Evolutionary conservation across 2,113 vertebrate genomes (phyloP).

Genomic region (Cyanoramphus novaezelandiae): DNA sequence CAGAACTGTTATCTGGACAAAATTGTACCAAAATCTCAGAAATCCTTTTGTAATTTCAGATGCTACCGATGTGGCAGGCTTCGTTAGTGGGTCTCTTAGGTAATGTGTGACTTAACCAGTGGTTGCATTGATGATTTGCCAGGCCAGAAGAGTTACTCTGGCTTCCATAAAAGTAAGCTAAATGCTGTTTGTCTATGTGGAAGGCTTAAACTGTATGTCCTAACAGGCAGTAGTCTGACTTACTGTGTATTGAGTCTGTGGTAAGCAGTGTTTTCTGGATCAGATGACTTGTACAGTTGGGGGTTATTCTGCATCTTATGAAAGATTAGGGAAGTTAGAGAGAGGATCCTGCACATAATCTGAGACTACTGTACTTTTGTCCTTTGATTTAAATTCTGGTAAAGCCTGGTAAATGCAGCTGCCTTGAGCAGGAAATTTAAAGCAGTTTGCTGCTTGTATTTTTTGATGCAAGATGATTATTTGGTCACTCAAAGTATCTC

Average conservation of each 20-base stretch:
- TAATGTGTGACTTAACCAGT: neutral
- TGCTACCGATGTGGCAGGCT: neutral
- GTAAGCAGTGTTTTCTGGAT: neutral
- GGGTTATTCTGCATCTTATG: neutral
- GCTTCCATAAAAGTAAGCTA: neutral
- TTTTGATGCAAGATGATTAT: neutral
- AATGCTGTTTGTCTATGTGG: neutral
- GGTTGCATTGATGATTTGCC: neutral
- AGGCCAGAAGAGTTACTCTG: neutral
- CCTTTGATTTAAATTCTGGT: neutral
- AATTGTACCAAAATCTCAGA: neutral
- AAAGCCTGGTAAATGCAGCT: neutral
- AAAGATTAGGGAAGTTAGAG: neutral
- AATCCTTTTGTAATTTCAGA: neutral
- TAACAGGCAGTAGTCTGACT: neutral
- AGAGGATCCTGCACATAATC: neutral
- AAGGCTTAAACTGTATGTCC: neutral
- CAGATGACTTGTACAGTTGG: neutral
- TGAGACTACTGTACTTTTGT: neutral
- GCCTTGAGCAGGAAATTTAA: neutral
- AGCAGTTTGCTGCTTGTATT: neutral
- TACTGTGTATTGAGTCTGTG: neutral
- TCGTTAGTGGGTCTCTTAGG: neutral
- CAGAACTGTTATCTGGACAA: neutral
- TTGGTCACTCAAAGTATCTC: neutral